Percentiles rank a stretch among this genome's conserved stretches.
These are phyloP conservation scores for Okapia johnstoni DNA, from an alignment of 2,113 vertebrate genomes.

Conservation along the genomic window DNA sequence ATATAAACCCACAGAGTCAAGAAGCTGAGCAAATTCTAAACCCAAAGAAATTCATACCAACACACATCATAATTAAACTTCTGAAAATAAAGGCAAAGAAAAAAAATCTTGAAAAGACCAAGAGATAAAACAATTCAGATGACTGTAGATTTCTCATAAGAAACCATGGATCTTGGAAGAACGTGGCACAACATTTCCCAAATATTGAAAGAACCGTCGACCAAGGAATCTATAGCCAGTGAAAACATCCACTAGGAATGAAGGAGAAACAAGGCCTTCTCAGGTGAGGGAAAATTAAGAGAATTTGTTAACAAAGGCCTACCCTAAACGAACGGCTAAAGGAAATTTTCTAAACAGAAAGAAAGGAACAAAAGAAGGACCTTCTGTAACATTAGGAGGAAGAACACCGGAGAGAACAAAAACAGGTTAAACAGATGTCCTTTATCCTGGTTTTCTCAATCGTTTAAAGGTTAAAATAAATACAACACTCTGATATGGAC, in stretches of 20 bases:
- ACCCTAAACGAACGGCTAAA: not conserved
- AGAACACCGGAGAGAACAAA: not conserved
- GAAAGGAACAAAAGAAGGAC: not conserved
- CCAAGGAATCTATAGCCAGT: not conserved
- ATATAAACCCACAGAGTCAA: not conserved
- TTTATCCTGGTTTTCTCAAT: not conserved
- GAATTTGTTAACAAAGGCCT: not conserved
- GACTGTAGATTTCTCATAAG: not conserved
- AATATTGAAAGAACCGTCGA: not conserved
- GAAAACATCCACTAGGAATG: not conserved
- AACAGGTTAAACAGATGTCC: not conserved
- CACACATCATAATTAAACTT: not conserved
- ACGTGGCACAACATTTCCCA: not conserved
- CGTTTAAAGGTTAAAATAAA: constrained; percentile 27
- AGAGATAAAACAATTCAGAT: not conserved
- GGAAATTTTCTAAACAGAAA: not conserved
- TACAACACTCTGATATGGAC: not conserved
- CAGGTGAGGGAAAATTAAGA: not conserved
- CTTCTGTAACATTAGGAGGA: not conserved
- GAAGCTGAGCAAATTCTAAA: not conserved
- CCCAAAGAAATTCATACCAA: not conserved
- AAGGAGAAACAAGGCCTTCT: not conserved
- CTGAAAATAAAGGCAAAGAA: not conserved
- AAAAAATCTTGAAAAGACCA: not conserved
- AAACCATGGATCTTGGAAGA: not conserved